Evolutionary conservation across 2,888 invertebrate species (phyloP), one percentile per base, ranked within the genome.

Genomic region (Panorpa germanica): DNA sequence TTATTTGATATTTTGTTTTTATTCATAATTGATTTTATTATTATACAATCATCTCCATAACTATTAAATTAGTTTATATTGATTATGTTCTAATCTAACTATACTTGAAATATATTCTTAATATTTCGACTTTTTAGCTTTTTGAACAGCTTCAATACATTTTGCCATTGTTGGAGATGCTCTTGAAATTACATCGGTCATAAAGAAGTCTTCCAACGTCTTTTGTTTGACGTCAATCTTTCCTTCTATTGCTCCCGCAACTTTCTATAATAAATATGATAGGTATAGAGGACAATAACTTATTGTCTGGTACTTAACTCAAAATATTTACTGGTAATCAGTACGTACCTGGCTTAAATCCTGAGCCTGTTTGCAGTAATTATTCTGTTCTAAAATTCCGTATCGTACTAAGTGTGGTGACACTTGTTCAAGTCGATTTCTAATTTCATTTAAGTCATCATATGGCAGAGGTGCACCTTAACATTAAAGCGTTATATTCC

Each of bases 121-220:
- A 38, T 37, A 39, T 38, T 38, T 38, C 17, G 57, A 55, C 26
- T 57, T 48, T 39, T 61, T 62, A 44, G 78, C 76, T 51, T 85
- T 85, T 40, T 70, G 60, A 3, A 77, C 85, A 9, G 95, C 93
- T 45, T 85, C 77, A 39, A 95, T 76, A 56, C 95, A 96, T 56
- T 93, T 93, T 28, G 96, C 93, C 98, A 98, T 98, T 28, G 95
- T 96, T 37, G 83, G 80, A 4, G 96, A 98, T 17, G 96, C 90
- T 48, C 96, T 69, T 39, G 90, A 88, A 46, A 98, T 86, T 5
- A 82, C 61, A 57, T 98, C 91, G 8, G 98, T 98, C 91, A 96
- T 95, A 51, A 72, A 83, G 55, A 71, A 85, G 47, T 85, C 81
- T 53, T 82, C 76, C 35, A 98, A 59, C 34, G 67, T 61, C 49